Base-by-base conservation (phyloP, 2,797 vertebrate genomes). In the Rhodeus uyekii region DNA sequence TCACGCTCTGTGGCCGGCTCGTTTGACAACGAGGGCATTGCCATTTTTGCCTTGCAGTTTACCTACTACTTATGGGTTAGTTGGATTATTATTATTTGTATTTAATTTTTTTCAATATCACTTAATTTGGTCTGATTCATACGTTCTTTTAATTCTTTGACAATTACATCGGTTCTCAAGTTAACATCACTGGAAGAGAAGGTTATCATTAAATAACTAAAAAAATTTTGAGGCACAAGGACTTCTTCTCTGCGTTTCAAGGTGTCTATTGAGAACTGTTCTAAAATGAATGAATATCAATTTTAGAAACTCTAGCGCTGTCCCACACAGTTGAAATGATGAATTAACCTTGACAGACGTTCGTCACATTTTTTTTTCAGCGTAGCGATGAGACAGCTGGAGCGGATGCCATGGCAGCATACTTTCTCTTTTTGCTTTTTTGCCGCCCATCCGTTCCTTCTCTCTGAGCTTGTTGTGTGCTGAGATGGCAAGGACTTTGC, bases 31-130 rank as follows among this genome's bases (percentile, higher is more conserved):
- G 98, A 99, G 94, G 97, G 98, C 93, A 98, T 99, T 81, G 98
- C 98, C 90, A 99, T 99, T 94, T 99, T 99, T 90, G 97, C 98
- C 88, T 95, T 99, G 91, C 98, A 99, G 88, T 98, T 99, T 94
- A 99, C 98, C 82, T 99, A 99, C 93, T 99, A 99, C 91, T 96
- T 99, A 88, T 99, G 98, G 98, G 98, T 99, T 93, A 94, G 96
- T 68, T 60, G 8, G n/a, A 58, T 50, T 42, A n/a, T 27, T 13
- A 24, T 24, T 14, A 44, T 4, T 22, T 22, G 8, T 29, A 1
- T 48, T n/a, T 29, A 8, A 83, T 34, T 77, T 39, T 65, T n/a
- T n/a, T n/a, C n/a, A n/a, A n/a, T n/a, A n/a, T n/a, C n/a, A n/a
- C n/a, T n/a, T 29, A 8, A 83, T 34, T 77, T 39, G 61, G 29